These are phyloP conservation scores for Collichthys lucidus DNA, from an alignment of 2,113 vertebrate genomes.

Conservation along the genomic window DNA sequence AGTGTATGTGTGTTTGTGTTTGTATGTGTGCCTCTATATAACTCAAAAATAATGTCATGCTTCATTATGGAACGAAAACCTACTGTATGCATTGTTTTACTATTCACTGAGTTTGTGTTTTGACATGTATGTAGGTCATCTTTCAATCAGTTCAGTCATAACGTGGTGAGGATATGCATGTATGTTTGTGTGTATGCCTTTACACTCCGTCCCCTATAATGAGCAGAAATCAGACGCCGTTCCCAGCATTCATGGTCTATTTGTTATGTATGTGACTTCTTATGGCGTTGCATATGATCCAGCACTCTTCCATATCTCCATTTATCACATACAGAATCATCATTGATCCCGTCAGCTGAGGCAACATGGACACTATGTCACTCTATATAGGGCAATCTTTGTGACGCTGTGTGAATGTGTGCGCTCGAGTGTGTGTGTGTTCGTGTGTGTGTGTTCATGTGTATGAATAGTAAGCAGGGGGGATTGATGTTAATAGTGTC, in stretches of 20 bases:
- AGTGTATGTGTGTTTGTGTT: neutral
- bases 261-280: constrained; percentile 41
- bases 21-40: neutral
- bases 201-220: constrained; percentile 18
- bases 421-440: neutral
- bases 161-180: neutral
- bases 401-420: neutral
- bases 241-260: constrained; percentile 21
- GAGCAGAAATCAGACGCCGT: constrained; percentile 31
- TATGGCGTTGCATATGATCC: constrained; percentile 16
- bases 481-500: constrained; percentile 18
- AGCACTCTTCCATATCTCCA: constrained; percentile 31
- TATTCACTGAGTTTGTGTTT: neutral
- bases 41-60: neutral
- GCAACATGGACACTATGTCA: constrained; percentile 35
- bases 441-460: no score
- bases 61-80: neutral
- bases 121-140: neutral
- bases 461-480: constrained; percentile 16
- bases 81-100: neutral
- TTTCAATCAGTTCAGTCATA: neutral
- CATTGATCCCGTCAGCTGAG: constrained; percentile 37
- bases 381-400: constrained; percentile 24
- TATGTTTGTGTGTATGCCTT: neutral
- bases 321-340: constrained; percentile 51